Conservation (phyloP, 2,888 invertebrate genomes). For the Drosophila fungiperda region DNA sequence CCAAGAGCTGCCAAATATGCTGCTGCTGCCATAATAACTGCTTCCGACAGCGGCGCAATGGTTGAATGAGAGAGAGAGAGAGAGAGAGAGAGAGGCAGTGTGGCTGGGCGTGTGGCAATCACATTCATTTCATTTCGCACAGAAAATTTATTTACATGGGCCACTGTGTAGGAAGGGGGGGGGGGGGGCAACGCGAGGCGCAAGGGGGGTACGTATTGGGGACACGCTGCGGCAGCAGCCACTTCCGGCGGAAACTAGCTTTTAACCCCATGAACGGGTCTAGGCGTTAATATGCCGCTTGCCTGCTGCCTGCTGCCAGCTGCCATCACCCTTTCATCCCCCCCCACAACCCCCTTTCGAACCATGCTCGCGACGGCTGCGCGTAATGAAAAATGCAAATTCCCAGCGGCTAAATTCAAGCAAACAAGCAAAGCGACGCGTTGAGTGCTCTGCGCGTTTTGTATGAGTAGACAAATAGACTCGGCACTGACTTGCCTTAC, state of each 20-base stretch:
- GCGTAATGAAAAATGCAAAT: slow-evolving; percentile 84
- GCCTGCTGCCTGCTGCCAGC: slow-evolving; percentile 24
- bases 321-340: not conserved
- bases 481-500: slow-evolving; percentile 58
- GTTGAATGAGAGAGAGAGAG: not conserved
- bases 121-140: slow-evolving; percentile 81
- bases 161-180: slow-evolving; percentile 10
- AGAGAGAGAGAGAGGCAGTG: slow-evolving; percentile 9
- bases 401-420: slow-evolving; percentile 83
- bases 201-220: slow-evolving; percentile 32
- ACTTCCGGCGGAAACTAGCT: slow-evolving; percentile 82
- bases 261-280: slow-evolving; percentile 79
- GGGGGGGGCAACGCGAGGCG: not conserved
- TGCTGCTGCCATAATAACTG: slow-evolving; percentile 74
- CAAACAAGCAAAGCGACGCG: slow-evolving; percentile 81
- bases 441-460: slow-evolving; percentile 61
- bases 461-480: slow-evolving; percentile 69
- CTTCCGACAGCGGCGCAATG: slow-evolving; percentile 56
- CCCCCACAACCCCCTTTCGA: not conserved
- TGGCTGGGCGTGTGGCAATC: slow-evolving; percentile 70
- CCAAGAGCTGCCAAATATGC: slow-evolving; percentile 66
- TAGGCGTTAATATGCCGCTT: slow-evolving; percentile 80
- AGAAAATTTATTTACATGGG: slow-evolving; percentile 78
- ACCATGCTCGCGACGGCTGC: slow-evolving; percentile 52
- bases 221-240: slow-evolving; percentile 75